Evolutionary conservation across 2,797 vertebrate genomes (phyloP).

Genomic region (Peromyscus melanophrys): DNA sequence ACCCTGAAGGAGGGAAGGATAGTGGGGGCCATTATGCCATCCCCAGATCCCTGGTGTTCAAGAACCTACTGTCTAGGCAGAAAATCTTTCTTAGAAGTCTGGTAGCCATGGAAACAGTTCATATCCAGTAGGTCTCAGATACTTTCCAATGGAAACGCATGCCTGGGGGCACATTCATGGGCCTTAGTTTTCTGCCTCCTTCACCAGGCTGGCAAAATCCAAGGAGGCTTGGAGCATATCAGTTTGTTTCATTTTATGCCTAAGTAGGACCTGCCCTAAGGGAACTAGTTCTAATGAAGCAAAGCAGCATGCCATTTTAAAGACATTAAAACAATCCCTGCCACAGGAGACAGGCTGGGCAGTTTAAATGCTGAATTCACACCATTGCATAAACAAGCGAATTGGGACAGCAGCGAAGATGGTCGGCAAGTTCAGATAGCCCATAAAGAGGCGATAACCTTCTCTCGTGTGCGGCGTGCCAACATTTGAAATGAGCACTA

Average conservation of each 20-base stretch:
- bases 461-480: conserved; percentile 66
- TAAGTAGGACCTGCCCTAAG: conserved; percentile 86
- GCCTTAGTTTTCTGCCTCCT: conserved; percentile 74
- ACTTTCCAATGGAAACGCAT: conserved; percentile 87
- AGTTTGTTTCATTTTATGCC: conserved; percentile 81
- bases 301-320: conserved; percentile 87
- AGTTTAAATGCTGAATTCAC: conserved; percentile 76
- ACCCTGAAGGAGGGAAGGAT: conserved; percentile 77
- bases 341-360: conserved; percentile 72
- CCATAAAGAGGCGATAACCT: conserved; percentile 70
- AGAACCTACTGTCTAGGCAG: conserved; percentile 92
- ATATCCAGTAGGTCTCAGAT: conserved; percentile 88
- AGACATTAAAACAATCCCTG: conserved; percentile 86
- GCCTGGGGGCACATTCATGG: conserved; percentile 79
- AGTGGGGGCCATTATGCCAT: conserved; percentile 80
- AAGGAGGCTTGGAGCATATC: conserved; percentile 70
- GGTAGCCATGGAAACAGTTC: conserved; percentile 90
- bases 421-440: conserved; percentile 61
- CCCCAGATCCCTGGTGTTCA: conserved; percentile 88
- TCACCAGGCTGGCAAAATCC: conserved; percentile 64
- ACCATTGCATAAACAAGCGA: conserved; percentile 76
- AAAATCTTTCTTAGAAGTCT: conserved; percentile 91
- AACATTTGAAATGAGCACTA: conserved; percentile 71
- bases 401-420: conserved; percentile 73
- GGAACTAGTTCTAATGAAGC: conserved; percentile 88